Percentiles rank a stretch among this genome's conserved stretches.
These are phyloP conservation scores for Hycleus phaleratus DNA, from an alignment of 1,140 invertebrate species.

Conservation along the genomic window DNA sequence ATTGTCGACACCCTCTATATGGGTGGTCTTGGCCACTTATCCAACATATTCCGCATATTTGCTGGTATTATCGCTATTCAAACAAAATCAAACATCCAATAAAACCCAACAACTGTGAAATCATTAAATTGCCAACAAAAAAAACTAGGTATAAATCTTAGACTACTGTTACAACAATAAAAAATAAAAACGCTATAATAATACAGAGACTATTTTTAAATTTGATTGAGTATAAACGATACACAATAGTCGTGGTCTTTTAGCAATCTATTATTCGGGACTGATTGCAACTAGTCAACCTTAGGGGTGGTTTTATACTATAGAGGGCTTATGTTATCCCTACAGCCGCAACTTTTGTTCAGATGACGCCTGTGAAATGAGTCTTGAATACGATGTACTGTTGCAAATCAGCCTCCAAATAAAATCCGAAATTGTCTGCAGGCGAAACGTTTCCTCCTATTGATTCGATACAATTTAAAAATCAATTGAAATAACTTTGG, in stretches of 20 bases:
- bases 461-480: not conserved
- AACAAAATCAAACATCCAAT: not conserved
- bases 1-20: constrained; percentile 1
- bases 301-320: not conserved
- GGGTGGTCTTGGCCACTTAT: constrained; percentile 6
- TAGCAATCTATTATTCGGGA: too few relatives aligned
- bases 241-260: constrained; percentile 1
- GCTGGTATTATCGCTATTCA: not conserved
- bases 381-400: constrained; percentile 16
- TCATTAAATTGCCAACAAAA: not conserved
- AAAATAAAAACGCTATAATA: constrained; percentile 3
- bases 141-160: not conserved
- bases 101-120: not conserved
- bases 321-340: constrained; percentile 16
- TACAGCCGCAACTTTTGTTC: constrained; percentile 16
- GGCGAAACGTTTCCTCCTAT: not conserved
- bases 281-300: too few relatives aligned
- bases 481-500: too few relatives aligned
- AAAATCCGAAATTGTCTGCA: not conserved
- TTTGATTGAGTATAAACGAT: constrained; percentile 12
- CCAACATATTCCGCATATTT: not conserved
- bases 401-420: not conserved
- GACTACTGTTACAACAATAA: not conserved
- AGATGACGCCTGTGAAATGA: constrained; percentile 20
- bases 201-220: constrained; percentile 18